These are phyloP conservation scores for Apistogramma diplotaenia DNA, from an alignment of 2,113 vertebrate genomes.

Conservation along the genomic window DNA sequence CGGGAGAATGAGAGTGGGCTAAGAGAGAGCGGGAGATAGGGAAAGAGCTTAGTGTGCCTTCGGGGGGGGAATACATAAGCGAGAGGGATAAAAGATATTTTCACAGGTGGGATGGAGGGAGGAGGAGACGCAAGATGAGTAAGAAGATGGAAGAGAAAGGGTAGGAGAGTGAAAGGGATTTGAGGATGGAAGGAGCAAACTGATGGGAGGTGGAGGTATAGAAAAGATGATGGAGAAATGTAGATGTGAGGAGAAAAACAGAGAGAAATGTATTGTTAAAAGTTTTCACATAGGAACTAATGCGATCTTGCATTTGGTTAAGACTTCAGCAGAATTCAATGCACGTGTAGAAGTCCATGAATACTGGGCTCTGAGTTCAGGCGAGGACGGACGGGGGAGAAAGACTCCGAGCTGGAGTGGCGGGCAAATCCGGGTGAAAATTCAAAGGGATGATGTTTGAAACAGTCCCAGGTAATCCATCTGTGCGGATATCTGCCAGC, in stretches of 20 bases:
- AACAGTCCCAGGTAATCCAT: neutral
- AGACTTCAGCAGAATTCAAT: neutral
- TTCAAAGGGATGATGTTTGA: neutral
- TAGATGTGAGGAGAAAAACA: neutral
- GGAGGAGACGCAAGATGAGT: neutral
- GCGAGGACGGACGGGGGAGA: neutral
- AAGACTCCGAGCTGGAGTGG: neutral
- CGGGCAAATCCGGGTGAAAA: neutral
- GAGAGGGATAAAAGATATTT: conserved; percentile 36
- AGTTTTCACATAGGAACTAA: neutral
- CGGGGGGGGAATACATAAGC: conserved; percentile 41
- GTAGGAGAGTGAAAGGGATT: neutral
- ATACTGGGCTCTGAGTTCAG: neutral
- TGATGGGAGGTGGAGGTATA: neutral
- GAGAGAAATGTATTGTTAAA: neutral
- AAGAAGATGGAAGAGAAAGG: neutral
- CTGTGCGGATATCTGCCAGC: neutral
- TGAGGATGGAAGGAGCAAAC: neutral
- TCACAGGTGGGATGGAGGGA: conserved; percentile 36
- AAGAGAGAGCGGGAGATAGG: conserved; percentile 17
- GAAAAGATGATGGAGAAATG: neutral
- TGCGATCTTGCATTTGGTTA: neutral
- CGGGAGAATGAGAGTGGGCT: conserved; percentile 15
- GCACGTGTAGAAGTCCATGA: neutral
- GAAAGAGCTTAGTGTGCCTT: conserved; percentile 51